Conservation (phyloP, 2,888 invertebrate genomes). For the Leptinotarsa haldemani region DNA sequence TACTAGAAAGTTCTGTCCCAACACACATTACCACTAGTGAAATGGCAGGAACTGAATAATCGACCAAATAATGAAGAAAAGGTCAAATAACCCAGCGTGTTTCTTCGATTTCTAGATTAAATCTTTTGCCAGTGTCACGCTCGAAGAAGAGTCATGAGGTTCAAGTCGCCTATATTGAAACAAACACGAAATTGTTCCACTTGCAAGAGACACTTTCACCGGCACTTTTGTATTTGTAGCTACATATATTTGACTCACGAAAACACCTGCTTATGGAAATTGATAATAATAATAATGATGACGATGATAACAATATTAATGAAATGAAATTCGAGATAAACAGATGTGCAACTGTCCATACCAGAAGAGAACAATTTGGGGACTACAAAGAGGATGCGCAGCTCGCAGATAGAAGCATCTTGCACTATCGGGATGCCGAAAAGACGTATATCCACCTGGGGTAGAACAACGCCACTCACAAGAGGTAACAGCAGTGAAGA, state of each 20-base stretch:
- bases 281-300: too few relatives aligned
- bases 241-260: background rate
- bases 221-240: background rate
- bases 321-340: too few relatives aligned
- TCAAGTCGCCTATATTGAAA: background rate
- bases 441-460: too few relatives aligned
- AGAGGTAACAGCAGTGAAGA: too few relatives aligned
- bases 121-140: constrained; percentile 4
- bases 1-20: constrained; percentile 8
- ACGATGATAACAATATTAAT: too few relatives aligned
- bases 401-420: too few relatives aligned
- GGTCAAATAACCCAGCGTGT: constrained; percentile 12
- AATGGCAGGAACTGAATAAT: constrained; percentile 8
- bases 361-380: too few relatives aligned
- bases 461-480: too few relatives aligned
- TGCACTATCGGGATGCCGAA: too few relatives aligned
- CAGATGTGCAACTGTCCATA: too few relatives aligned
- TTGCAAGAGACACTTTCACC: background rate
- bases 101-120: constrained; percentile 1
- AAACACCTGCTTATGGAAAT: too few relatives aligned
- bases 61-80: constrained; percentile 4
- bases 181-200: background rate
- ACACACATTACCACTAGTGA: constrained; percentile 5
- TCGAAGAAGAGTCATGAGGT: background rate
- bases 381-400: too few relatives aligned